Evolutionary conservation across 2,113 vertebrate genomes (phyloP), one percentile per base, ranked within the genome.

Genomic region (Toxotes jaculatrix): DNA sequence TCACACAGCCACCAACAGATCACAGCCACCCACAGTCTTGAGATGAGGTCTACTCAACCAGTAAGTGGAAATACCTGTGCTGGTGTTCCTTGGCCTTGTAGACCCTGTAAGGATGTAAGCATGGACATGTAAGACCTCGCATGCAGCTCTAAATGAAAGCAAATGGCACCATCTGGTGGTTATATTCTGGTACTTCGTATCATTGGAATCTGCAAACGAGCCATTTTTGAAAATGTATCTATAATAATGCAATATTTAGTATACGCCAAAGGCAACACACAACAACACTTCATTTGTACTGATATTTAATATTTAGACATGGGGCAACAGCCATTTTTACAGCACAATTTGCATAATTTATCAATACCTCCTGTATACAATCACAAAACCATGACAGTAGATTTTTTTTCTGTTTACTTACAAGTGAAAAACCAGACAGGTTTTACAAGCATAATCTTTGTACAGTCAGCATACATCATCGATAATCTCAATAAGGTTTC

Each of bases 271-370:
- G 27, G 60, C 27, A 71, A 59, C 4, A 51, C 65, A 87, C 79
- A 74, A 43, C 31, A 74, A 51, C n/a, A 40, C 12, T 77, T 87
- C 23, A 77, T 93, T 94, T 94, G 85, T 95, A 97, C 96, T 95
- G 95, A 95, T 98, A 96, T 99, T 99, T 99, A 99, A 98, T 99
- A 94, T 92, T 96, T 95, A 96, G 96, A 97, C 96, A 96, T 96
- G 88, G 90, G 92, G 92, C 95, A 95, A 96, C 96, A 98, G 95
- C 96, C 96, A 93, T 98, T 98, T 97, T 95, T 97, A 97, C 96
- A 97, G 96, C 97, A 99, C 97, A 95, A 94, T 97, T 97, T 98
- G 97, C 96, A 96, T 98, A 97, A 97, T 92, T 96, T 96, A 94
- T 97, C 96, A 97, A 96, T 97, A 98, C 96, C 95, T 96, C 95